These are phyloP conservation scores for Theonella swinhoei DNA, from an alignment of 37 sponge, comb jelly and placozoan genomes.

Conservation along the genomic window DNA sequence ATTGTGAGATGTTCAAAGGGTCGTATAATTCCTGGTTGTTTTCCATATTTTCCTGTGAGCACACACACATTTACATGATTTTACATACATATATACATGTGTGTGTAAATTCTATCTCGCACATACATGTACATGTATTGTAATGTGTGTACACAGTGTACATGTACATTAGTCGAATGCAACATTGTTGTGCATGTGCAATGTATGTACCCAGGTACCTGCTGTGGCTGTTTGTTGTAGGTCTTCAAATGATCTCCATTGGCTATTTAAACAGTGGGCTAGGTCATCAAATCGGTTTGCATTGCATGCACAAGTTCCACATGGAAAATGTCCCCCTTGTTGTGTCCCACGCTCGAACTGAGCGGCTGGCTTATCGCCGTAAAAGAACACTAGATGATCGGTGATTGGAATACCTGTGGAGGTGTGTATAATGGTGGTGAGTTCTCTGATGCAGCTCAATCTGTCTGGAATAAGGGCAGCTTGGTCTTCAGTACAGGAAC, in stretches of 20 bases:
- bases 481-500: slow-evolving; percentile 20
- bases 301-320: slow-evolving; percentile 25
- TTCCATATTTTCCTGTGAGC: not conserved
- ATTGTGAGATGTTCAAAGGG: not conserved
- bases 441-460: slow-evolving; percentile 7
- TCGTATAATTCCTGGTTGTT: not conserved
- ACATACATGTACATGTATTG: not conserved
- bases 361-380: slow-evolving; percentile 48
- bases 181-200: not conserved
- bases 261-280: slow-evolving; percentile 20
- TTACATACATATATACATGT: not conserved
- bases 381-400: slow-evolving; percentile 30
- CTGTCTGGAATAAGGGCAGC: slow-evolving; percentile 41
- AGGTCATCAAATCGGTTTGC: slow-evolving; percentile 8
- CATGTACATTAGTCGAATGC: no score
- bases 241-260: slow-evolving; percentile 13
- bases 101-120: not conserved
- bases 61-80: not conserved
- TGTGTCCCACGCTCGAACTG: slow-evolving; percentile 45
- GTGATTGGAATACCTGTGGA: slow-evolving; percentile 26
- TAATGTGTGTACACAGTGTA: not conserved
- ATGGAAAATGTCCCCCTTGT: slow-evolving; percentile 39
- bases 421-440: not conserved
- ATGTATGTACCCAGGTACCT: no score
- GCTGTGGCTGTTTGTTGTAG: not conserved